Conservation (phyloP, 2,888 invertebrate species). For the Emesis russula region DNA sequence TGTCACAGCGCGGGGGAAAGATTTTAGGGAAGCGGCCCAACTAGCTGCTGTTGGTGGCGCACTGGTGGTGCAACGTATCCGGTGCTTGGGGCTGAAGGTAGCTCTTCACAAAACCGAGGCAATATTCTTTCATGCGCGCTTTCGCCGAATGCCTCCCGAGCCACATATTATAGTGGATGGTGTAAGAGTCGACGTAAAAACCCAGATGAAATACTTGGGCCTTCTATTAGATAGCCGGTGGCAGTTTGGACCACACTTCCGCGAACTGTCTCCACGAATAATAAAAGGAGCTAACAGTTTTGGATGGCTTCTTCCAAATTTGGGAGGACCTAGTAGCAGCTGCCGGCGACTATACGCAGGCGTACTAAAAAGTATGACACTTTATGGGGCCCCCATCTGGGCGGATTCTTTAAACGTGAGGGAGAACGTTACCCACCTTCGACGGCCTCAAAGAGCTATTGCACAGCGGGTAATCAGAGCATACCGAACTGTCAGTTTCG, state of each 20-base stretch:
- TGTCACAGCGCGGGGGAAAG: slow-evolving; percentile 31
- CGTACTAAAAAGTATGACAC: background rate
- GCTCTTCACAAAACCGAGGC: slow-evolving; percentile 38
- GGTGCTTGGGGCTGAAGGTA: slow-evolving; percentile 11
- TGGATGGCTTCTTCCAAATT: background rate
- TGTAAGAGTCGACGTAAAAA: slow-evolving; percentile 8
- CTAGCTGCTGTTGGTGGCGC: background rate
- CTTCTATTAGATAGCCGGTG: too few relatives aligned
- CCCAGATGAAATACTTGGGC: too few relatives aligned
- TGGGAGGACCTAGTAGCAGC: background rate
- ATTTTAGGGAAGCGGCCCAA: slow-evolving; percentile 1
- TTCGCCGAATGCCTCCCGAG: slow-evolving; percentile 27
- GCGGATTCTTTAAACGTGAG: too few relatives aligned
- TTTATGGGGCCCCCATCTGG: too few relatives aligned
- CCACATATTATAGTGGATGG: slow-evolving; percentile 42
- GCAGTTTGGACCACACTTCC: too few relatives aligned
- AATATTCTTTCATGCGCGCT: slow-evolving; percentile 38
- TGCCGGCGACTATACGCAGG: slow-evolving; percentile 16
- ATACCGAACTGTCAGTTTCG: too few relatives aligned
- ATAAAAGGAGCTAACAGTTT: background rate
- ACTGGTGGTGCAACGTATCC: background rate
- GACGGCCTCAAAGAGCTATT: too few relatives aligned
- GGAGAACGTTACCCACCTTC: too few relatives aligned
- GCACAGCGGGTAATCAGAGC: too few relatives aligned
- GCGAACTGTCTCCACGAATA: background rate